These are phyloP conservation scores for Epistrophe grossulariae DNA, from an alignment of 2,888 invertebrate species.

Conservation along the genomic window DNA sequence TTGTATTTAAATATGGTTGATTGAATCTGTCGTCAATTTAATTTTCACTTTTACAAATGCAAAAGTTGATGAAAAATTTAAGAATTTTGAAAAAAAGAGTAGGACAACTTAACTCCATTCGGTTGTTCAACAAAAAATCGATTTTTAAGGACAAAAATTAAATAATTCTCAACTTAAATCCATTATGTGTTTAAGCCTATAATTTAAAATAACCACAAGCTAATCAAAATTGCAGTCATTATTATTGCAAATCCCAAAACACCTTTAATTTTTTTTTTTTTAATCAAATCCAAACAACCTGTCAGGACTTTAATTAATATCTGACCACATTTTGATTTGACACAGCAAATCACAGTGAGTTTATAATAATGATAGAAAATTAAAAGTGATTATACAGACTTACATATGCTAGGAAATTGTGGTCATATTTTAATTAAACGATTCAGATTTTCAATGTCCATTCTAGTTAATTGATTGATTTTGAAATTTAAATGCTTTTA, in stretches of 20 bases:
- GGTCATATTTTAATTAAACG: slow-evolving; percentile 19
- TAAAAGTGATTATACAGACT: slow-evolving; percentile 19
- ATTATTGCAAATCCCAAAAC: not conserved
- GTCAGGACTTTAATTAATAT: slow-evolving; percentile 2
- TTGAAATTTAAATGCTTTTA: slow-evolving; percentile 11
- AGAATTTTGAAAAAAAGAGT: no score
- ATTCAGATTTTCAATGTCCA: slow-evolving; percentile 1
- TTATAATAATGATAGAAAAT: slow-evolving; percentile 21
- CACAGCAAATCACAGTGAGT: not conserved
- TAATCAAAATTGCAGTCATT: not conserved
- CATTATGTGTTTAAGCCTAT: no score
- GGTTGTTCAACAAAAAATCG: no score
- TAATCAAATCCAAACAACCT: not conserved
- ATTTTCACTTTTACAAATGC: no score
- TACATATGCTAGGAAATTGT: slow-evolving; percentile 14
- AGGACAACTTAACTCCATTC: no score
- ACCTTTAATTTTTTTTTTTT: not conserved
- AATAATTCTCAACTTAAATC: no score
- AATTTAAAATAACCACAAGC: not conserved
- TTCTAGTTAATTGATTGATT: slow-evolving; percentile 12
- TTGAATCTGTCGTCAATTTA: no score
- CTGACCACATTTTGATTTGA: slow-evolving; percentile 22
- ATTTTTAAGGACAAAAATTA: no score
- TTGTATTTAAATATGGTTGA: no score
- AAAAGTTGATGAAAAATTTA: no score